Evolutionary conservation across 2,888 invertebrate species (phyloP).

Genomic region (Oxystoma pomonae): DNA sequence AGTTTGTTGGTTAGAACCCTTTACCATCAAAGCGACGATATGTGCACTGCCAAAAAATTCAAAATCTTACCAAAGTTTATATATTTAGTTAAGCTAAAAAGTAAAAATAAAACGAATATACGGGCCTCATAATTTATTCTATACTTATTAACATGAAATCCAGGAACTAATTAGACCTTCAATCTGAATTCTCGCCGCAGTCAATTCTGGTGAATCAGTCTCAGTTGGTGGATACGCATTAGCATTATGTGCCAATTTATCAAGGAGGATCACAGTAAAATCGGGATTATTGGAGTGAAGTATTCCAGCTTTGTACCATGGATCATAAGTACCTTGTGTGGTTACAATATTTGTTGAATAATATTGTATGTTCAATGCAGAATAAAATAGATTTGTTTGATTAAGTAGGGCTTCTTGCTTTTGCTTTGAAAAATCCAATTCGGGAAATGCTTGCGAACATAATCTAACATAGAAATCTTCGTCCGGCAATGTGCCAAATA

Average conservation of each 20-base stretch:
- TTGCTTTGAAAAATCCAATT: neutral
- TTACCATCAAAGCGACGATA: too few species aligned
- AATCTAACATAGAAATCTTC: neutral
- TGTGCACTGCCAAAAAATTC: too few species aligned
- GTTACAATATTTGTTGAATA: neutral
- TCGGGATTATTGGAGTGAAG: neutral
- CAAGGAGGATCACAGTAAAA: neutral
- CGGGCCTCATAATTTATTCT: too few species aligned
- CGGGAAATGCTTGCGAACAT: neutral
- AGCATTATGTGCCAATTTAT: neutral
- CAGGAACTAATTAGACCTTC: neutral
- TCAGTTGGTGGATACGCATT: neutral
- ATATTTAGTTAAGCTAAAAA: too few species aligned
- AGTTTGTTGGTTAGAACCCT: too few species aligned
- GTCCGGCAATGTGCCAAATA: neutral
- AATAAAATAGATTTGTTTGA: neutral
- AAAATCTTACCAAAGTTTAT: too few species aligned
- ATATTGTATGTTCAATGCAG: neutral
- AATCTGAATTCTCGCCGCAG: neutral
- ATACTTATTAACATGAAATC: neutral
- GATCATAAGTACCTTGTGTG: neutral
- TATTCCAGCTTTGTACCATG: neutral
- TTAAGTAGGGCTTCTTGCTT: neutral
- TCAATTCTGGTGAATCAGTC: neutral
- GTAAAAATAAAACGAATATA: too few species aligned